phyloP scores from a whole-genome alignment of 2,797 vertebrate genomes.

The Phrynocephalus forsythii region DNA sequence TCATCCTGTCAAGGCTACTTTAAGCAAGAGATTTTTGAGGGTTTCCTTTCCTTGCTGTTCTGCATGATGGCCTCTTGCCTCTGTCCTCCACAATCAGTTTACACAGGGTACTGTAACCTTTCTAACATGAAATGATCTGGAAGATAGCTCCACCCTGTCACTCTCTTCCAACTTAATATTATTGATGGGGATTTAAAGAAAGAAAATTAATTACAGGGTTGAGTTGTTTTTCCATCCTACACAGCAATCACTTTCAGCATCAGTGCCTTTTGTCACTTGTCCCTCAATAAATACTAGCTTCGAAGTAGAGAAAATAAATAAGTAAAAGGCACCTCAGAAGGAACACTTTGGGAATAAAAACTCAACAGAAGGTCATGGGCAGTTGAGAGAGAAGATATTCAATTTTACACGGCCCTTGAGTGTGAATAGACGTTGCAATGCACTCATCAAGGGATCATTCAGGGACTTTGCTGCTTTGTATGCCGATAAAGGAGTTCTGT shows the following conservation, averaged over 20 bases:
- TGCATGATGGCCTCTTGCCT: slow-evolving; percentile 47
- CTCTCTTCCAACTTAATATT: slow-evolving; percentile 75
- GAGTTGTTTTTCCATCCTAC: slow-evolving; percentile 77
- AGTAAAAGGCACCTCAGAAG: slow-evolving; percentile 55
- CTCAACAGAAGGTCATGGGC: slow-evolving; percentile 55
- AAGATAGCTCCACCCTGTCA: slow-evolving; percentile 71
- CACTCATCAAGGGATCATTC: not conserved
- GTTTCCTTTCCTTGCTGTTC: slow-evolving; percentile 51
- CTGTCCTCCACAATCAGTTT: slow-evolving; percentile 55
- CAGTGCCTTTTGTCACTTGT: slow-evolving; percentile 76
- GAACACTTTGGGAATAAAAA: slow-evolving; percentile 68
- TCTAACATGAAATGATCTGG: slow-evolving; percentile 66
- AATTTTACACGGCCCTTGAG: slow-evolving; percentile 68
- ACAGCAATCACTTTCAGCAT: slow-evolving; percentile 78
- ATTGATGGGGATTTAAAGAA: slow-evolving; percentile 82
- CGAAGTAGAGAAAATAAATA: slow-evolving; percentile 69
- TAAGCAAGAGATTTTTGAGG: slow-evolving; percentile 20
- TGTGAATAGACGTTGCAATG: slow-evolving; percentile 55
- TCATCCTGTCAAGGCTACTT: slow-evolving; percentile 26
- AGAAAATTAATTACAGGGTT: slow-evolving; percentile 86
- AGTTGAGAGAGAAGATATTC: slow-evolving; percentile 66
- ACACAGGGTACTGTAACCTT: slow-evolving; percentile 66
- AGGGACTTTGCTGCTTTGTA: not conserved
- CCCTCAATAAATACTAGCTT: slow-evolving; percentile 78
- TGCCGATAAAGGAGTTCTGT: not conserved